Conservation (phyloP, 2,113 vertebrate genomes). For the Galemys pyrenaicus region DNA sequence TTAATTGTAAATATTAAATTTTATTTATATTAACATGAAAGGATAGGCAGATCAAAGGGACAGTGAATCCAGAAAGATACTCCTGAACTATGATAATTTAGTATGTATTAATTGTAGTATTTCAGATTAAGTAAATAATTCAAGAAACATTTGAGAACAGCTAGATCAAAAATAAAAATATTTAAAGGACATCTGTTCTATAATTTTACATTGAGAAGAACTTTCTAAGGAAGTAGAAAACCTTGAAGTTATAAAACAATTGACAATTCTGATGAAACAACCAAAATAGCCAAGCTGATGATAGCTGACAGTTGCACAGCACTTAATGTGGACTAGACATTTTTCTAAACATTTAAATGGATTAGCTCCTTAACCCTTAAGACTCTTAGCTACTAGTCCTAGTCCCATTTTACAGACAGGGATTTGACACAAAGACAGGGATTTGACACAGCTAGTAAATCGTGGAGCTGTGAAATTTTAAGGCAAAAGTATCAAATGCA, state of each 20-base stretch:
- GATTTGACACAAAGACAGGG: not conserved
- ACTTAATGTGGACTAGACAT: not conserved
- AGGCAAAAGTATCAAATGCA: not conserved
- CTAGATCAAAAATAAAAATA: not conserved
- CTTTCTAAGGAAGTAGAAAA: not conserved
- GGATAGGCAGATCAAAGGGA: not conserved
- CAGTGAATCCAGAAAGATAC: not conserved
- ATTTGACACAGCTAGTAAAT: no score
- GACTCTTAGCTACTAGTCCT: not conserved
- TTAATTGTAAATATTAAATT: not conserved
- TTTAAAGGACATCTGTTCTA: not conserved
- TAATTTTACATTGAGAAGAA: not conserved
- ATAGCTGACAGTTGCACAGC: not conserved
- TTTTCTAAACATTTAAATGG: not conserved
- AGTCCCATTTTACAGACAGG: not conserved
- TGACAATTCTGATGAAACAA: not conserved
- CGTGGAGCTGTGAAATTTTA: slow-evolving; percentile 1
- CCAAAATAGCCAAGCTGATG: not conserved
- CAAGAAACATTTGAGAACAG: not conserved
- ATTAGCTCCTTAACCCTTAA: not conserved
- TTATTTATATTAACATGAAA: not conserved
- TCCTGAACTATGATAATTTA: not conserved
- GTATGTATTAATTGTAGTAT: not conserved
- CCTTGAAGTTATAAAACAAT: not conserved
- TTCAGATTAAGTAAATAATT: not conserved